Conservation (phyloP, 2,888 invertebrate species). For the Chalcis sispes region DNA sequence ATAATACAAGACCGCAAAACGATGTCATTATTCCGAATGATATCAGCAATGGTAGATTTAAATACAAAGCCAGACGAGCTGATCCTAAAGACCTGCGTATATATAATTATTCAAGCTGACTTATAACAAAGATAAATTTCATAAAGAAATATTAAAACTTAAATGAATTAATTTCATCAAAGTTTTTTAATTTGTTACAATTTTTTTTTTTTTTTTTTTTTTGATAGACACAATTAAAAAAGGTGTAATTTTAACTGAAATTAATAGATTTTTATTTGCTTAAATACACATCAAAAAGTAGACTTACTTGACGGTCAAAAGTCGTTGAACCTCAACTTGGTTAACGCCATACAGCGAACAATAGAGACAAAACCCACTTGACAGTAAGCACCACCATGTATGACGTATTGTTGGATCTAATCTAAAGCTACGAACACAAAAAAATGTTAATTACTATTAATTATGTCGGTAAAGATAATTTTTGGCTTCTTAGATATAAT, state of each 20-base stretch:
- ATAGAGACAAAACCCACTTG: conserved; percentile 87
- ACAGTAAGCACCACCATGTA: conserved; percentile 86
- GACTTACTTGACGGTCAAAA: conserved; percentile 82
- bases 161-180: no score
- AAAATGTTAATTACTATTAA: neutral
- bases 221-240: no score
- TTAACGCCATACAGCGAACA: conserved; percentile 90
- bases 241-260: no score
- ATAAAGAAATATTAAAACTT: neutral
- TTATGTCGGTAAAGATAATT: neutral
- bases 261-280: no score
- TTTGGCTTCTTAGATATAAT: neutral
- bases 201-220: no score
- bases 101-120: neutral
- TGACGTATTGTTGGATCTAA: conserved; percentile 88
- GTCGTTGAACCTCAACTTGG: conserved; percentile 88
- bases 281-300: neutral
- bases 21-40: conserved; percentile 83
- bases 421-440: conserved; percentile 77
- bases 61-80: conserved; percentile 85
- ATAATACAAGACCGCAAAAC: conserved; percentile 86
- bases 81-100: conserved; percentile 31
- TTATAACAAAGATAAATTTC: neutral
- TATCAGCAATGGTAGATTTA: conserved; percentile 86
- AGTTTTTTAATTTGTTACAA: no score